Percentiles rank a stretch among this genome's conserved stretches.
phyloP scores from a whole-genome alignment of 2,797 vertebrate genomes.

The Lithobates sylvaticus region DNA sequence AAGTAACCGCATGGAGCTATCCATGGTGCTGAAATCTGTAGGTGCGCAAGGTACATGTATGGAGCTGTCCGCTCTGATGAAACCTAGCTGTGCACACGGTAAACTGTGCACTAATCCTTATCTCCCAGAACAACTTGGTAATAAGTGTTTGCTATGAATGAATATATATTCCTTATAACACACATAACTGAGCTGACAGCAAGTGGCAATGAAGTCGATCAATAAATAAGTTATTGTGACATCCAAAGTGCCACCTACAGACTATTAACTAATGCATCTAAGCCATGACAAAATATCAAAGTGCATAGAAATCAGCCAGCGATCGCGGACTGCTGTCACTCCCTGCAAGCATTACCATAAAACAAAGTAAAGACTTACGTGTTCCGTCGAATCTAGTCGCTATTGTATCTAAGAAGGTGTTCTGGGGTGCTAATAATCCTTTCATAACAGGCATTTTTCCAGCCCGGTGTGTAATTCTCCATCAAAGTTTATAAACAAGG shows the following conservation, averaged over 20 bases:
- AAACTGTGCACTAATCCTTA: not conserved
- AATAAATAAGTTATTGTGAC: not conserved
- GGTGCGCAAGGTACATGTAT: too few relatives aligned
- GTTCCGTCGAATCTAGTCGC: constrained; percentile 98
- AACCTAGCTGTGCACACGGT: too few relatives aligned
- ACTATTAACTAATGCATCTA: too few relatives aligned
- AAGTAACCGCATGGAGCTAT: too few relatives aligned
- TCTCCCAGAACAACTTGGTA: not conserved
- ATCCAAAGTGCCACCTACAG: too few relatives aligned
- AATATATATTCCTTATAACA: not conserved
- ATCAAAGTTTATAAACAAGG: constrained; percentile 88
- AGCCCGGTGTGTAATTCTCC: constrained; percentile 87
- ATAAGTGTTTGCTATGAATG: not conserved
- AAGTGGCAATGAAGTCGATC: not conserved
- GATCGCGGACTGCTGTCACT: too few relatives aligned
- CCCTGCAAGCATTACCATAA: not conserved
- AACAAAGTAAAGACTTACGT: constrained; percentile 85
- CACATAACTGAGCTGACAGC: not conserved
- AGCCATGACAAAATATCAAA: too few relatives aligned
- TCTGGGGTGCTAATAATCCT: constrained; percentile 96
- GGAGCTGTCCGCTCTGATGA: too few relatives aligned
- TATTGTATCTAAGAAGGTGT: constrained; percentile 98
- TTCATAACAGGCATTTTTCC: constrained; percentile 99
- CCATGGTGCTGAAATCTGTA: too few relatives aligned
- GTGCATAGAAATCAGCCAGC: too few relatives aligned